A percentile compares a stretch with the other conserved stretches of the same genome.
These are phyloP conservation scores for Colletes gigas DNA, from an alignment of 1,140 invertebrate genomes.

Conservation along the genomic window DNA sequence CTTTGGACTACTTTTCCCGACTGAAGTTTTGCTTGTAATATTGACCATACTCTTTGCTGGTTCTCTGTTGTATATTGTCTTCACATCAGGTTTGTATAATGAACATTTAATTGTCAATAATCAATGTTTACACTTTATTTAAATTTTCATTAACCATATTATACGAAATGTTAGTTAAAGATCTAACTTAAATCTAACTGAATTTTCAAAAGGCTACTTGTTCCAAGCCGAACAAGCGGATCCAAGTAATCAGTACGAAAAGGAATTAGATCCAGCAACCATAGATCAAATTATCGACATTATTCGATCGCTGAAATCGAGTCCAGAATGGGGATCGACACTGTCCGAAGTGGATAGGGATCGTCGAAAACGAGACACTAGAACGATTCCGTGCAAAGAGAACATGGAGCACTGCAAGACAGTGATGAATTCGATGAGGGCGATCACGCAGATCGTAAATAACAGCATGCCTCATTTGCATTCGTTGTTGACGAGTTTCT, in stretches of 20 bases:
- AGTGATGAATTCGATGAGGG: constrained; percentile 21
- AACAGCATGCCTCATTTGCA: constrained; percentile 1
- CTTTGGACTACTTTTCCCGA: background rate
- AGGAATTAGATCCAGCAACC: background rate
- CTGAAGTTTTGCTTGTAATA: background rate
- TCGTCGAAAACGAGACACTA: background rate
- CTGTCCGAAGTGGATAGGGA: background rate
- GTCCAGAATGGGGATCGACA: background rate
- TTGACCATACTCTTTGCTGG: background rate
- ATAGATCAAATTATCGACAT: background rate
- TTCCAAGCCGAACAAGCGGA: too few species aligned
- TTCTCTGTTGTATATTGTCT: background rate
- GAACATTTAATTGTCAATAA: background rate
- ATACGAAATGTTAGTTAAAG: too few species aligned
- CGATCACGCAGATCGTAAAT: background rate
- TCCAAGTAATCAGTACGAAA: background rate
- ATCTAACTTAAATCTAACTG: too few species aligned
- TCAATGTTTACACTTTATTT: too few species aligned
- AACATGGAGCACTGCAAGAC: constrained; percentile 8
- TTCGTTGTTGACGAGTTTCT: background rate
- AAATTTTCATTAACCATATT: too few species aligned
- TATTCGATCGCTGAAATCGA: background rate
- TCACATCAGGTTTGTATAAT: constrained; percentile 21
- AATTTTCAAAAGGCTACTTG: background rate
- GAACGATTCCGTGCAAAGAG: background rate